Evolutionary conservation across 1,140 invertebrate species (phyloP), one percentile per base, ranked within the genome.

Genomic region (Bombus vancouverensis): DNA sequence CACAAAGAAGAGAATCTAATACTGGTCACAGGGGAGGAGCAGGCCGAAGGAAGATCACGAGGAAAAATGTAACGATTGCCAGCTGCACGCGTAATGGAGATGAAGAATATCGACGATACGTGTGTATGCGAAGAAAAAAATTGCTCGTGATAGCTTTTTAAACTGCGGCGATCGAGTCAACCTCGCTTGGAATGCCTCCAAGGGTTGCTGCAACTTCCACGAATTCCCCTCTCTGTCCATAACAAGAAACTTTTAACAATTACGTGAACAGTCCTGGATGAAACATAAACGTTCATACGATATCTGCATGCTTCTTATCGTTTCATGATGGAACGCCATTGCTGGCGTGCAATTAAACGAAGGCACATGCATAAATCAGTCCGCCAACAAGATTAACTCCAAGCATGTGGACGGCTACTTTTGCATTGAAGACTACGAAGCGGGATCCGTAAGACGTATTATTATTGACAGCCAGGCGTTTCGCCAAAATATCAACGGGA

Each of bases 311-410:
- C 37, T 65, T 28, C 32, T 75, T 47, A 66, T 82, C 70, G 39
- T 66, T 76, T 13, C 8, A 18, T 34, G 44, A 76, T 83, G 37
- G 53, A 83, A 44, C 42, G 42, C 42, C 34, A 34, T 75, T 32
- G 34, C 22, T 6, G 44, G 8, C 3, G 9, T n/a, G n/a, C 70
- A 57, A 53, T 37, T 47, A n/a, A 32, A 53, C n/a, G 42, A 4
- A 47, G n/a, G 6, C 42, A 15, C 10, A 2, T 12, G 13, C 39
- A 39, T 76, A 65, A 75, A 53, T 83, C 57, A 76, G n/a, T 71
- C 66, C n/a, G 12, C 25, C 42, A 76, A 66, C 28, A 10, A 76
- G 81, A 83, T 83, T 83, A 83, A 34, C 59, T 47, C n/a, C 25
- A n/a, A 66, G n/a, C 32, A 62, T 83, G 32, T 8, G 25, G 32